These are phyloP conservation scores for Spodoptera frugiperda DNA, from an alignment of 1,140 invertebrate species.

Conservation along the genomic window DNA sequence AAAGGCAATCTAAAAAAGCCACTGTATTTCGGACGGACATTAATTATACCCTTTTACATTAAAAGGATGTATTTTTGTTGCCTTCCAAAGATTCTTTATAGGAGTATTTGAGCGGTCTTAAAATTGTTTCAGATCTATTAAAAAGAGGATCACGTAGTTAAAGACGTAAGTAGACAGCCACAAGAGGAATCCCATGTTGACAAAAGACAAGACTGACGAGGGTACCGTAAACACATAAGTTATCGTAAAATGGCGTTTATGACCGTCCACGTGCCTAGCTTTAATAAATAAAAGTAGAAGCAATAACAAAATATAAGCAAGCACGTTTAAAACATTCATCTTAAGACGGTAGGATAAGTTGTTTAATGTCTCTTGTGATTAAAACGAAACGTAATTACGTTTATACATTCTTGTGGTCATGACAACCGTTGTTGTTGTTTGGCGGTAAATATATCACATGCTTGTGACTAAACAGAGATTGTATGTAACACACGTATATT, in stretches of 20 bases:
- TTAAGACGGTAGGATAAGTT: background rate
- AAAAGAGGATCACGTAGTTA: background rate
- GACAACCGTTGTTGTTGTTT: background rate
- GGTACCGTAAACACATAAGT: constrained; percentile 42
- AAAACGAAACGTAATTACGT: constrained; percentile 6
- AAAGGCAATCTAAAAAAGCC: background rate
- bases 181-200: constrained; percentile 21
- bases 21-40: too few relatives aligned
- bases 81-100: too few relatives aligned
- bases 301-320: constrained; percentile 13
- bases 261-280: constrained; percentile 30
- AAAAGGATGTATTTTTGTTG: too few relatives aligned
- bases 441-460: too few relatives aligned
- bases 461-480: too few relatives aligned
- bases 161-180: constrained; percentile 1
- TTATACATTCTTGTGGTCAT: background rate
- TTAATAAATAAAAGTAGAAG: constrained; percentile 14
- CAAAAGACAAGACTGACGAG: constrained; percentile 13
- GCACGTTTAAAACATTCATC: constrained; percentile 17
- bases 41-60: too few relatives aligned
- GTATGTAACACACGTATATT: too few relatives aligned
- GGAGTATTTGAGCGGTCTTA: too few relatives aligned
- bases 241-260: constrained; percentile 51
- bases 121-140: too few relatives aligned
- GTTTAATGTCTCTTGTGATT: constrained; percentile 10